These are phyloP conservation scores for Danaus melanippus DNA, from an alignment of 1,140 invertebrate genomes.

Conservation along the genomic window DNA sequence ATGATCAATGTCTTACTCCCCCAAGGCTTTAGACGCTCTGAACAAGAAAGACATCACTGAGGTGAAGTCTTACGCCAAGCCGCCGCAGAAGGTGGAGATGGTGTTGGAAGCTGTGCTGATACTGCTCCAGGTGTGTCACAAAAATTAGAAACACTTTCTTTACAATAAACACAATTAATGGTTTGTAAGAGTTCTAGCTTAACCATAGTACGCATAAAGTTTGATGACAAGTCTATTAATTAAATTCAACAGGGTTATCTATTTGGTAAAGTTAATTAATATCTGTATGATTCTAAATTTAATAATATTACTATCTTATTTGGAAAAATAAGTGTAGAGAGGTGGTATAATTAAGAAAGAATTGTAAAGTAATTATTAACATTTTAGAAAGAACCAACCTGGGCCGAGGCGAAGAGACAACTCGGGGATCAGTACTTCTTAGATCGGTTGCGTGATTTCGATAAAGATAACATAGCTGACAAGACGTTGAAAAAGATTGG, in stretches of 20 bases:
- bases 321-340: too few relatives aligned
- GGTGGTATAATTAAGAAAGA: too few relatives aligned
- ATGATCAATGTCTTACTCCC: constrained; percentile 8
- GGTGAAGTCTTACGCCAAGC: constrained; percentile 89
- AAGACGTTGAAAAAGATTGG: constrained; percentile 85
- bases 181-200: neutral
- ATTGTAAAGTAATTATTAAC: too few relatives aligned
- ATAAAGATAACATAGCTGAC: constrained; percentile 89
- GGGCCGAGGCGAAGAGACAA: constrained; percentile 88
- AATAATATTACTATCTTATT: too few relatives aligned
- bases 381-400: constrained; percentile 80
- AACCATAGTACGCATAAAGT: too few relatives aligned
- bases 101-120: constrained; percentile 93
- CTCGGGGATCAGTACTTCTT: constrained; percentile 85
- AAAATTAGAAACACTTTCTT: too few relatives aligned
- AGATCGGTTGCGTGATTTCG: constrained; percentile 84
- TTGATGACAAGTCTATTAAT: too few relatives aligned
- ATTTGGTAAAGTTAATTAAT: too few relatives aligned
- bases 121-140: constrained; percentile 72
- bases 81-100: constrained; percentile 88
- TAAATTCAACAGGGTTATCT: too few relatives aligned
- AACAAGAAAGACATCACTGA: constrained; percentile 92
- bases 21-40: constrained; percentile 82
- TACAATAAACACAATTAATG: neutral
- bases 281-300: too few relatives aligned